Conservation (phyloP, 2,113 vertebrate species). For the Thryonomys swinderianus region DNA sequence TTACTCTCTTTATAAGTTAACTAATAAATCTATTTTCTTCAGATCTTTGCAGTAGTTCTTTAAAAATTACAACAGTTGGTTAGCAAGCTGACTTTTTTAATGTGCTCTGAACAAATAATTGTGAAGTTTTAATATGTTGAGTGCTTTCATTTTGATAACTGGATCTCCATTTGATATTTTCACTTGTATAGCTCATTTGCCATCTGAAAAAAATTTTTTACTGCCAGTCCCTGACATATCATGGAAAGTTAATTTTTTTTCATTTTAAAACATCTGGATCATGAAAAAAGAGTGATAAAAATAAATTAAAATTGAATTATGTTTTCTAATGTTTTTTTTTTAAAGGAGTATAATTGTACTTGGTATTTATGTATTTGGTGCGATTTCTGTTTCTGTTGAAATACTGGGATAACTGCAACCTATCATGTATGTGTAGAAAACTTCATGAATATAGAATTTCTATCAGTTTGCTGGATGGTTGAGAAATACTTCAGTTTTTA, state of each 20-base stretch:
- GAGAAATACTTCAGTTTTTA: conserved; percentile 62
- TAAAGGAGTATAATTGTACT: conserved; percentile 58
- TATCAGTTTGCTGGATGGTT: conserved; percentile 61
- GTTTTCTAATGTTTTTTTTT: conserved; percentile 85
- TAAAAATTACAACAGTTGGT: conserved; percentile 78
- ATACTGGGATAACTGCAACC: conserved; percentile 41
- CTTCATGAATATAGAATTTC: conserved; percentile 56
- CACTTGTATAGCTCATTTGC: conserved; percentile 83
- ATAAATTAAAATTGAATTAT: conserved; percentile 85
- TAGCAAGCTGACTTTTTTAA: conserved; percentile 82
- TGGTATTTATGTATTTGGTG: conserved; percentile 60
- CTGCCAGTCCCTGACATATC: conserved; percentile 78
- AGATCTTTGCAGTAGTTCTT: conserved; percentile 79
- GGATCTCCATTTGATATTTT: conserved; percentile 83
- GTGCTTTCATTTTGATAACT: conserved; percentile 86
- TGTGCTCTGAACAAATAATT: conserved; percentile 84
- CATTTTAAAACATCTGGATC: conserved; percentile 83
- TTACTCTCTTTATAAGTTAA: conserved; percentile 85
- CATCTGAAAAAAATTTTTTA: conserved; percentile 64
- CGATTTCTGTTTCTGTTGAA: conserved; percentile 71
- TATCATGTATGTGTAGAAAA: conserved; percentile 39
- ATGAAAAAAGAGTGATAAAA: conserved; percentile 86
- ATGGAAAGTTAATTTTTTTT: conserved; percentile 81
- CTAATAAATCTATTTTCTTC: conserved; percentile 83
- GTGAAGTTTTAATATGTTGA: conserved; percentile 82